Percentiles rank a stretch among this genome's conserved stretches.
phyloP scores from a whole-genome alignment of 2,888 invertebrate species.

The Sinodicranocentrus sp. region DNA sequence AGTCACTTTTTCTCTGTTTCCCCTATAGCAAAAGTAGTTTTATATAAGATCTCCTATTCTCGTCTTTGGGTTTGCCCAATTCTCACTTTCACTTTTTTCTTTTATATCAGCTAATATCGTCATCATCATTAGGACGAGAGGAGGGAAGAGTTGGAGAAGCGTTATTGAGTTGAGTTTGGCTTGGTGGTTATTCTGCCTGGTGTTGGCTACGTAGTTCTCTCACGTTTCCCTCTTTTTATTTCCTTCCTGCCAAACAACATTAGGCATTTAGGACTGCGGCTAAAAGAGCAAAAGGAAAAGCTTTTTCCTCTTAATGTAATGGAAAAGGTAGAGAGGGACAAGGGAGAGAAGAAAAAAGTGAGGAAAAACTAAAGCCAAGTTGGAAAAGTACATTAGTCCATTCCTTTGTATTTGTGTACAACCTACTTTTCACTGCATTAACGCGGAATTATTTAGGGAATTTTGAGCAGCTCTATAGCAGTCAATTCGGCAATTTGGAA shows the following conservation, averaged over 20 bases:
- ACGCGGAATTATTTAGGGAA: background rate
- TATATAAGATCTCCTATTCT: too few relatives aligned
- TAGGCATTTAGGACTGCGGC: slow-evolving; percentile 2
- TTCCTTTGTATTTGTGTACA: slow-evolving; percentile 21
- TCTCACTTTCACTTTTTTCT: slow-evolving; percentile 56
- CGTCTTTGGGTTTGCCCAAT: slow-evolving; percentile 6
- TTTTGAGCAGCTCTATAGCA: background rate
- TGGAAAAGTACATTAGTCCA: slow-evolving; percentile 10
- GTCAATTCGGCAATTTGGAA: too few relatives aligned
- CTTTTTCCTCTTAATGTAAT: background rate
- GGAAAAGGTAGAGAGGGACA: slow-evolving; percentile 11
- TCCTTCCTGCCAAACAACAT: slow-evolving; percentile 51
- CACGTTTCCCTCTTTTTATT: slow-evolving; percentile 15
- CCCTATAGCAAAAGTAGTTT: slow-evolving; percentile 33
- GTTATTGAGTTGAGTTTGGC: slow-evolving; percentile 25
- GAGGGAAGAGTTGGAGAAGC: background rate
- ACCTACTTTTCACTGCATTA: slow-evolving; percentile 16
- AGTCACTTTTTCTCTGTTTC: slow-evolving; percentile 45
- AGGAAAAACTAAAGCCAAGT: slow-evolving; percentile 12
- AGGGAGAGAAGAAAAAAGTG: background rate
- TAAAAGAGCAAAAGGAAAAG: background rate
- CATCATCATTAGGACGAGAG: background rate
- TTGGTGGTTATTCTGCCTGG: slow-evolving; percentile 26
- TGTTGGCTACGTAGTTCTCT: slow-evolving; percentile 15
- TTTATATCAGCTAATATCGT: slow-evolving; percentile 32